Evolutionary conservation across 2,113 vertebrate genomes (phyloP), one percentile per base, ranked within the genome.

Genomic region (Oplegnathus fasciatus): DNA sequence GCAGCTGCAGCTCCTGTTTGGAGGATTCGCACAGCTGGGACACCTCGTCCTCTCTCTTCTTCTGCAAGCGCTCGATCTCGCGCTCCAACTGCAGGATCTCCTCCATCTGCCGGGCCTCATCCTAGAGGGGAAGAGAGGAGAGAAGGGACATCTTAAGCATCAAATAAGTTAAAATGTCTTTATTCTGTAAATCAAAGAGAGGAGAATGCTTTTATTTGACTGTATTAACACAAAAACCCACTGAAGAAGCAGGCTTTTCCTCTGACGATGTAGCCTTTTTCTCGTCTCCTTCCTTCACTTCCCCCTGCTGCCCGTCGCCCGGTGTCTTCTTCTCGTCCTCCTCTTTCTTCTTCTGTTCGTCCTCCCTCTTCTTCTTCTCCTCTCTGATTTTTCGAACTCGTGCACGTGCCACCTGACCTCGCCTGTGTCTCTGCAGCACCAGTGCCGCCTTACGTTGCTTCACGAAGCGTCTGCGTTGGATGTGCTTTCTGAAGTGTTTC

Each of bases 21-120:
- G 96, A 96, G 52, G 95, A 96, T 86, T 96, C 96, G 20, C 96
- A 96, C 50, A 97, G 91, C 89, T 96, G 95, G 24, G 97, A 97
- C 89, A 97, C 96, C 66, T 96, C 96, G 14, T 97, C 97, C 83
- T 97, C 95, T 1, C 97, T 94, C 91, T 98, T 96, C 91, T 96
- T 96, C 88, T 98, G 97, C 86, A 98, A 66, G 30, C 96, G 97
- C 80, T 98, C 97, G 24, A 98, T 98, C 94, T 98, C 97, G 76
- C 94, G 94, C 90, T 98, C 97, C 75, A 98, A 70, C 72, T 96
- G 95, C 84, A 98, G 91, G 85, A 98, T 98, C 93, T 98, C 97
- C 88, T 98, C 96, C 97, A 98, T 97, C 91, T 98, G 97, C 76
- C 92, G 95, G 67, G 90, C 84, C 69, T 97, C 97, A 24, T 96